Conservation (phyloP, 1,140 invertebrate genomes). For the Augochlora pura region DNA sequence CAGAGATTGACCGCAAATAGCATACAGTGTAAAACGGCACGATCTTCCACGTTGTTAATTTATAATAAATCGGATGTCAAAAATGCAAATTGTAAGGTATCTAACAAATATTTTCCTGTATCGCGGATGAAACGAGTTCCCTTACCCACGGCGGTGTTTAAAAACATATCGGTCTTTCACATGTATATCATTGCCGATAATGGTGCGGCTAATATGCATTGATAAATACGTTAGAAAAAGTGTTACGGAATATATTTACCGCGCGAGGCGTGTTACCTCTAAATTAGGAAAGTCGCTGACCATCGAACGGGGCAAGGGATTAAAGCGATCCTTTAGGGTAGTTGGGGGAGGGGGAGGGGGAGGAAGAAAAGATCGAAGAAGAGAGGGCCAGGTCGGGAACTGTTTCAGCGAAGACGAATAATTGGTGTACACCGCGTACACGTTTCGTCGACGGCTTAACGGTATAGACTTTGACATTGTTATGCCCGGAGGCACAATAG, state of each 20-base stretch:
- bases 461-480: slow-evolving; percentile 57
- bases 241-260: not conserved
- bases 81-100: no score
- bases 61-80: no score
- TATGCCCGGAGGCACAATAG: slow-evolving; percentile 46
- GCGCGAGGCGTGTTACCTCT: no score
- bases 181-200: no score
- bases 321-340: not conserved
- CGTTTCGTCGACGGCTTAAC: slow-evolving; percentile 49
- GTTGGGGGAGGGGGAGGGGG: no score
- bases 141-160: no score
- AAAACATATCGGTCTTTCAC: no score
- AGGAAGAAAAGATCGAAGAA: not conserved
- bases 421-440: slow-evolving; percentile 42
- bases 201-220: not conserved
- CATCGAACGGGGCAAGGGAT: not conserved
- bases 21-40: no score
- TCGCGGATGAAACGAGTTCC: no score
- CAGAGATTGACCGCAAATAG: no score
- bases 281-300: not conserved
- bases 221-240: not conserved
- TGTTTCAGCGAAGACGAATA: slow-evolving; percentile 39
- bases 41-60: no score
- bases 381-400: not conserved
- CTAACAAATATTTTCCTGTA: no score